Percentiles rank a stretch among this genome's conserved stretches.
These are phyloP conservation scores for Paguma larvata DNA, from an alignment of 2,797 vertebrate species.

Conservation along the genomic window DNA sequence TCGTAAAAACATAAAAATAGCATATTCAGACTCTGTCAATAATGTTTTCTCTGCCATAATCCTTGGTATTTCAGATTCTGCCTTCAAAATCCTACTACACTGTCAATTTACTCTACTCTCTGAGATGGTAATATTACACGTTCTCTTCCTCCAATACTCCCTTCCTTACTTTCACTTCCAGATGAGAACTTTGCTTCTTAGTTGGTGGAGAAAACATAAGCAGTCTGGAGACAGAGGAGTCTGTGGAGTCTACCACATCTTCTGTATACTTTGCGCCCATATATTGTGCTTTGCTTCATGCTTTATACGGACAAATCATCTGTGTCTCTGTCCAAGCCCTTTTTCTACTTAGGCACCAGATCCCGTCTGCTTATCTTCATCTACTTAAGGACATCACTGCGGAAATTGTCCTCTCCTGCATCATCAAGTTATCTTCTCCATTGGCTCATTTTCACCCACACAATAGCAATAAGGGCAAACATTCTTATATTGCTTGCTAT, in stretches of 20 bases:
- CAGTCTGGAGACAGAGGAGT: neutral
- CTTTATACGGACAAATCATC: neutral
- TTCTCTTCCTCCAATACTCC: neutral
- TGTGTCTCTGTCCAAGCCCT: neutral
- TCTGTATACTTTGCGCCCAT: fast-evolving
- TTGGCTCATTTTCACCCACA: neutral
- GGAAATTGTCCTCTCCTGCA: neutral
- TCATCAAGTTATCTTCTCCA: neutral
- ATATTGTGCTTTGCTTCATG: neutral
- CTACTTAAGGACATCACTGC: neutral
- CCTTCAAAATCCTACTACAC: too few relatives aligned
- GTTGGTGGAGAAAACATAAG: neutral
- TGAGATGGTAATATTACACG: neutral
- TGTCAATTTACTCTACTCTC: neutral
- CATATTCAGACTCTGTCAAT: neutral
- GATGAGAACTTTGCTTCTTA: neutral
- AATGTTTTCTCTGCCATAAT: neutral
- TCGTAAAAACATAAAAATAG: neutral
- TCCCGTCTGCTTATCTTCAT: neutral
- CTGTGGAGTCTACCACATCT: too few relatives aligned
- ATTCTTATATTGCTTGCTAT: neutral
- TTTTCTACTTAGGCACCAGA: neutral
- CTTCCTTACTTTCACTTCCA: neutral
- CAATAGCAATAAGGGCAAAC: neutral
- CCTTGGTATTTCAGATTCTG: neutral